Base-by-base conservation (phyloP, 2,888 invertebrate species). In the Mayetiola destructor region DNA sequence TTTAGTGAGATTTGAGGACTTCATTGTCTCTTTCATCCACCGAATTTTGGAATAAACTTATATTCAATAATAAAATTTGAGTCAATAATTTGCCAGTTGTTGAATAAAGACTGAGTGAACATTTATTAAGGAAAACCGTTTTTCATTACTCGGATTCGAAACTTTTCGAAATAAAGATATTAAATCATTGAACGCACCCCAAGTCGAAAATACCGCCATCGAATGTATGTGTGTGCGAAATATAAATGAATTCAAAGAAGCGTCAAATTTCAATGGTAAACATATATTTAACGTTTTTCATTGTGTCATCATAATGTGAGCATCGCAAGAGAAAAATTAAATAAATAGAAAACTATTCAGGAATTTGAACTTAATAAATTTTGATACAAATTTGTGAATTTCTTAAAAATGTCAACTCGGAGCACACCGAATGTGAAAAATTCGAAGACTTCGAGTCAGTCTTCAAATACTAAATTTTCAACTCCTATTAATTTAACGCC, bases 241-340 rank as follows among this genome's bases (percentile, higher is more conserved):
- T 48, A n/a, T 48, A 48, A 14, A 48, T n/a, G 16, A 23, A 18
- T 3, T 27, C n/a, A 10, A 16, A 27, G n/a, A n/a, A n/a, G n/a
- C 27, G 48, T 48, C 48, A 48, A 48, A 27, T 48, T 48, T n/a
- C 27, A 48, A 48, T 27, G 2, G 48, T 27, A 48, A 48, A 48
- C 48, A 48, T 27, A 48, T 27, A 14, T 27, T 27, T 48, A 48
- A 48, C 48, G 48, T 23, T 48, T 48, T 48, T 48, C n/a, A 48
- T 27, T n/a, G n/a, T 48, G n/a, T 23, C 27, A 27, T 48, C 20
- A 27, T 12, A 10, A 9, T 21, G 27, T 27, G 27, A 48, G n/a
- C 14, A n/a, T 27, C 27, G 14, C n/a, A 10, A n/a, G 27, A 32
- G 32, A 32, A 32, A 27, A 27, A 18, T 23, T 27, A 4, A 6